Conservation (phyloP, 2,113 vertebrate genomes). For the Gavia stellata region DNA sequence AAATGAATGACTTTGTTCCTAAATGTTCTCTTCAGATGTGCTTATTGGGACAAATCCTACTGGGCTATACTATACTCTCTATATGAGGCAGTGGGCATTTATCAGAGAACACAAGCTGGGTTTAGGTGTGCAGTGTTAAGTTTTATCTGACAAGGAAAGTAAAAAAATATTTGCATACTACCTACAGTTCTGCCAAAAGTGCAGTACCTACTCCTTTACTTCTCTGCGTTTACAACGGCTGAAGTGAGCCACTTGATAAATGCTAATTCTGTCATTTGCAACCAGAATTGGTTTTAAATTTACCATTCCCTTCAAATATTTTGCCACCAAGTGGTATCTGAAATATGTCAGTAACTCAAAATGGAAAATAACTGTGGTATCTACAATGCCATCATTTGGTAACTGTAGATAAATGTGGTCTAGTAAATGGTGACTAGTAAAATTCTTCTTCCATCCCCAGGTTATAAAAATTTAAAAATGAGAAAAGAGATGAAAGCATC, state of each 20-base stretch:
- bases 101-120: not conserved
- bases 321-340: not conserved
- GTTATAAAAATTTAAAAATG: not conserved
- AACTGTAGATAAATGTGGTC: not conserved
- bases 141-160: not conserved
- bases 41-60: not conserved
- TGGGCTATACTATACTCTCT: not conserved
- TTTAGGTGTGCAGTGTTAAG: not conserved
- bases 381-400: not conserved
- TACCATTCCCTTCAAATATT: not conserved
- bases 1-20: not conserved
- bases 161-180: not conserved
- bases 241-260: not conserved
- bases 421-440: not conserved
- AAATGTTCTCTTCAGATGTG: not conserved
- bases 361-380: conserved; percentile 35
- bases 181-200: not conserved
- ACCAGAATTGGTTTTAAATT: not conserved
- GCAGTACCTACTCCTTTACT: not conserved
- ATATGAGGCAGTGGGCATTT: not conserved
- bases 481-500: not conserved
- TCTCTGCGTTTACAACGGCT: not conserved
- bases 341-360: conserved; percentile 28
- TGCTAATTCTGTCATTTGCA: not conserved
- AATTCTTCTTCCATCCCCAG: not conserved